Percentiles rank a stretch among this genome's conserved stretches.
These are phyloP conservation scores for Ophion obscuratus DNA, from an alignment of 2,888 invertebrate species.

Conservation along the genomic window DNA sequence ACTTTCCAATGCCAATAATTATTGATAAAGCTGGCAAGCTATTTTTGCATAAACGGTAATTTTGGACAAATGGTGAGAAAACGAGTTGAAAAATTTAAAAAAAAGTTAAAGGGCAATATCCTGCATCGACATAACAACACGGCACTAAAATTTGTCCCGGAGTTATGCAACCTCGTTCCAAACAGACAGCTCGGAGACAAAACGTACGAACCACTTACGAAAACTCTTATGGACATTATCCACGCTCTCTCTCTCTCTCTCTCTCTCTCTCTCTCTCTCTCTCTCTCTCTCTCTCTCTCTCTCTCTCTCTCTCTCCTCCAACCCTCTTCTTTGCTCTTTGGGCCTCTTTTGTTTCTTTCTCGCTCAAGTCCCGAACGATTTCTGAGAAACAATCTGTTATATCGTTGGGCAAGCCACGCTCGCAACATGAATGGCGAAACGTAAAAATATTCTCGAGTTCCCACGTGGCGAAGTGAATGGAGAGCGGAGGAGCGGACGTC, in stretches of 20 bases:
- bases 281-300: not conserved
- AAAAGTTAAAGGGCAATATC: not conserved
- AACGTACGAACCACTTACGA: constrained; percentile 77
- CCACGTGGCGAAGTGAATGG: constrained; percentile 82
- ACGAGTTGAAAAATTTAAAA: constrained; percentile 35
- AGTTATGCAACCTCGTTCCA: constrained; percentile 48
- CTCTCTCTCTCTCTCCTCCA: constrained; percentile 50
- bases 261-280: not conserved
- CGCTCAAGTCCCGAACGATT: constrained; percentile 67
- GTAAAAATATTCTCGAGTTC: constrained; percentile 82
- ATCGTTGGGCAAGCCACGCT: constrained; percentile 57
- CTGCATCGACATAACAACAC: not conserved
- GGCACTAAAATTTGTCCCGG: constrained; percentile 28
- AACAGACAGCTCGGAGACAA: constrained; percentile 78
- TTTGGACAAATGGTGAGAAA: not conserved
- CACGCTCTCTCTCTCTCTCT: constrained; percentile 71
- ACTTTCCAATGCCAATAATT: too few relatives aligned
- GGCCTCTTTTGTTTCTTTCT: constrained; percentile 52
- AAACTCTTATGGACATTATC: constrained; percentile 79
- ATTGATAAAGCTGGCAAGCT: too few relatives aligned
- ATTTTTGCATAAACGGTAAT: too few relatives aligned
- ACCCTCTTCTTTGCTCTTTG: constrained; percentile 30
- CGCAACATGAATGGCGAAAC: constrained; percentile 83
- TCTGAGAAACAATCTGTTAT: constrained; percentile 83
- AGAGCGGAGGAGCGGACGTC: constrained; percentile 60